Evolutionary conservation across 2,797 vertebrate species (phyloP).

Genomic region (Pempheris klunzingeri): DNA sequence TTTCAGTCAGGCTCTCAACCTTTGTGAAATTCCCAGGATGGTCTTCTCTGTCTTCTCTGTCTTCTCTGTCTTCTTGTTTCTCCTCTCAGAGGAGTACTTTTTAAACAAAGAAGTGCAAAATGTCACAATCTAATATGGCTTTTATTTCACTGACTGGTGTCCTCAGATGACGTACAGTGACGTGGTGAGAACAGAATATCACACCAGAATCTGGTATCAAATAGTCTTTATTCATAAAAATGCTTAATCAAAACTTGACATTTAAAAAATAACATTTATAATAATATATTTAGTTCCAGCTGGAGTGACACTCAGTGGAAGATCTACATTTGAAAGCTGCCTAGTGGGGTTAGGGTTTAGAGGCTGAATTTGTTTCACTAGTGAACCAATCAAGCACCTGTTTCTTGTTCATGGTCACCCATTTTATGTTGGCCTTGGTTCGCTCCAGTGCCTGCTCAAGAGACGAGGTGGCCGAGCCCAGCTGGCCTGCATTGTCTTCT

Average conservation of each 20-base stretch:
- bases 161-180: not conserved
- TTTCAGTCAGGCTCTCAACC: not conserved
- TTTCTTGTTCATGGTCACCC: conserved; percentile 86
- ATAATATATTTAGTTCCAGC: conserved; percentile 14
- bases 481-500: conserved; percentile 74
- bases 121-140: not conserved
- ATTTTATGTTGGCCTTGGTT: conserved; percentile 89
- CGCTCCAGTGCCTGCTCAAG: conserved; percentile 89
- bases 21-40: not conserved
- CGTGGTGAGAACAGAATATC: not conserved
- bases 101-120: not conserved
- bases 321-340: conserved; percentile 9
- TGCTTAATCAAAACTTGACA: conserved; percentile 29
- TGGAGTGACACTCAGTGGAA: not conserved
- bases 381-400: conserved; percentile 85
- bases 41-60: not conserved
- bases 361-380: no score
- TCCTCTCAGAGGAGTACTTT: not conserved
- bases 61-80: not conserved
- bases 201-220: conserved; percentile 18
- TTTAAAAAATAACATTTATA: conserved; percentile 30
- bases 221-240: conserved; percentile 41
- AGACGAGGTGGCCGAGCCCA: conserved; percentile 76
- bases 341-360: no score
- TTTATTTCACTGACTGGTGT: conserved; percentile 23